A percentile compares a stretch with the other conserved stretches of the same genome.
phyloP scores from a whole-genome alignment of 64 coral and sea anemone genomes.

The Cladopsammia gracilis region DNA sequence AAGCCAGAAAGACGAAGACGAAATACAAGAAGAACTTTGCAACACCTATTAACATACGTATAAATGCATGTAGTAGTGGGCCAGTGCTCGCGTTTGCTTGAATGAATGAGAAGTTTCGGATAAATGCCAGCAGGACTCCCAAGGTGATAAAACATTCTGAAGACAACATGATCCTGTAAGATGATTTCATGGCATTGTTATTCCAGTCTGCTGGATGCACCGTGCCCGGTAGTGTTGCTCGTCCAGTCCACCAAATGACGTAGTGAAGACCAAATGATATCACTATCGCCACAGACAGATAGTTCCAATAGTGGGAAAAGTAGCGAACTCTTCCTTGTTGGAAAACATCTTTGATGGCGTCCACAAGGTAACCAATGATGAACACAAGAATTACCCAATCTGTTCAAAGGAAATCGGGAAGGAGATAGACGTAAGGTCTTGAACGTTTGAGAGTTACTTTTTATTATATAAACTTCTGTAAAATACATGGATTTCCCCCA shows the following conservation, averaged over 20 bases:
- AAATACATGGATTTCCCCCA: too few species aligned
- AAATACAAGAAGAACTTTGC: constrained; percentile 29
- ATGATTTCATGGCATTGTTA: neutral
- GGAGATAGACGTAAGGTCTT: too few species aligned
- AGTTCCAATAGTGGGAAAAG: constrained; percentile 3
- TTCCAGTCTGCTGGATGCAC: neutral
- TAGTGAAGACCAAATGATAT: neutral
- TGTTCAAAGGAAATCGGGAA: neutral
- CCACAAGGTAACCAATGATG: neutral
- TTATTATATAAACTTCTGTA: too few species aligned
- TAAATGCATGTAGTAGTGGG: constrained; percentile 9
- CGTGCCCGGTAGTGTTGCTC: neutral
- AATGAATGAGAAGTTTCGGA: neutral
- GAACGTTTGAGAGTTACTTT: too few species aligned
- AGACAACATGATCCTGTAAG: neutral
- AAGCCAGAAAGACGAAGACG: constrained; percentile 14
- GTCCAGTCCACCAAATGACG: neutral
- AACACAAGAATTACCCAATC: neutral
- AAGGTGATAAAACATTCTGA: neutral
- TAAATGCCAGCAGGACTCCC: neutral
- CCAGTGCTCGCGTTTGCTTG: neutral
- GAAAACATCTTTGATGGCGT: neutral
- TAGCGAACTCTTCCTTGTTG: neutral
- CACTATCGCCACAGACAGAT: neutral
- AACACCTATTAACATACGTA: constrained; percentile 5